Conservation (phyloP, 2,888 invertebrate species). For the Macrostomum cliftonense region DNA sequence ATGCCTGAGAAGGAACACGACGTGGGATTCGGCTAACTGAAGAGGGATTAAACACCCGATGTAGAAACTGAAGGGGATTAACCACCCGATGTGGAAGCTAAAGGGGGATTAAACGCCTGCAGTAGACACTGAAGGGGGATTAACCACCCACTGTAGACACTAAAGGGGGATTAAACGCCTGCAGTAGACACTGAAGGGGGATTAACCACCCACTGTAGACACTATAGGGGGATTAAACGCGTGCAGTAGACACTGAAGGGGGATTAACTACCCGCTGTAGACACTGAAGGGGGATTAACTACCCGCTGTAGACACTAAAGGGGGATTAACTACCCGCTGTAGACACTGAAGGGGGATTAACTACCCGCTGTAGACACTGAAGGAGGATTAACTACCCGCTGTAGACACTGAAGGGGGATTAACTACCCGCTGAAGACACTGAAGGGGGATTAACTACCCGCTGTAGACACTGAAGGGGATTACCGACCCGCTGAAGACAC, state of each 20-base stretch:
- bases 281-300: slow-evolving; percentile 45
- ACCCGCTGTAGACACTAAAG: too few relatives aligned
- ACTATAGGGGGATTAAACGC: slow-evolving; percentile 69
- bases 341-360: slow-evolving; percentile 94
- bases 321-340: slow-evolving; percentile 76
- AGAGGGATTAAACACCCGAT: too few relatives aligned
- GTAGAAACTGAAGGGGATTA: too few relatives aligned
- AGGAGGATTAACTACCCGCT: slow-evolving; percentile 71
- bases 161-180: slow-evolving; percentile 59
- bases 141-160: too few relatives aligned
- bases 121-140: slow-evolving; percentile 57
- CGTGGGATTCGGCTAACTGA: too few relatives aligned
- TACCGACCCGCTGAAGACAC: too few relatives aligned
- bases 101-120: slow-evolving; percentile 64
- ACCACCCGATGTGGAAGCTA: too few relatives aligned
- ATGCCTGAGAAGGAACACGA: slow-evolving; percentile 46
- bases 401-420: slow-evolving; percentile 52
- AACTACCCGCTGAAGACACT: too few relatives aligned
- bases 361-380: slow-evolving; percentile 54
- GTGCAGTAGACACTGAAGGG: too few relatives aligned
- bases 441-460: slow-evolving; percentile 59
- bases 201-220: slow-evolving; percentile 84
- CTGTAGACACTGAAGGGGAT: slow-evolving; percentile 89
- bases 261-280: slow-evolving; percentile 83
- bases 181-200: slow-evolving; percentile 93